Percentiles rank a stretch among this genome's conserved stretches.
Conservation (phyloP, 2,113 vertebrate species). For the Hyperoodon ampullatus region DNA sequence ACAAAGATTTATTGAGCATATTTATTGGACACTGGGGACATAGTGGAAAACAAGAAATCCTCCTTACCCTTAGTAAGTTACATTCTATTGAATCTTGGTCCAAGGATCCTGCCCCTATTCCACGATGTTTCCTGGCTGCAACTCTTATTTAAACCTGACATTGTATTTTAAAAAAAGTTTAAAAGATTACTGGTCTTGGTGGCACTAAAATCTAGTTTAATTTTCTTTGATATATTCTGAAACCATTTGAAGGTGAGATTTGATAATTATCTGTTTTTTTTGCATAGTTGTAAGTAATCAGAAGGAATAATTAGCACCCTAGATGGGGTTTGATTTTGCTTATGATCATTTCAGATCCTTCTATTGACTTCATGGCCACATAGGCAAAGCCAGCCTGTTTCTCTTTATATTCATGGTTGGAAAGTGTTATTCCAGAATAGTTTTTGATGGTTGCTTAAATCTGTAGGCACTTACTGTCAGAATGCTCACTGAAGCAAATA, state of each 20-base stretch:
- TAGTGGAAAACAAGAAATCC: background rate
- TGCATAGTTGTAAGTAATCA: background rate
- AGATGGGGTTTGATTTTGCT: slow-evolving; percentile 8
- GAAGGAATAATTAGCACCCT: background rate
- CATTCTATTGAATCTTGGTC: background rate
- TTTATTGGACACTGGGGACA: background rate
- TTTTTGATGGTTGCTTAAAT: slow-evolving; percentile 38
- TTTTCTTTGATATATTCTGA: background rate
- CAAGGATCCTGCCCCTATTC: background rate
- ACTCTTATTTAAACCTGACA: background rate
- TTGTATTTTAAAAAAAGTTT: background rate
- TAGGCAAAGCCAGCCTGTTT: background rate
- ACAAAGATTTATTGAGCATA: background rate
- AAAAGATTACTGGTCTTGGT: background rate
- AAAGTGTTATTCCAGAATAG: slow-evolving; percentile 14
- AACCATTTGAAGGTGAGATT: background rate
- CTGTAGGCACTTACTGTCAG: slow-evolving; percentile 4
- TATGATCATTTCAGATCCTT: background rate
- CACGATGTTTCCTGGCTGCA: background rate
- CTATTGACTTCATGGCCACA: background rate
- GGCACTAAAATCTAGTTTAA: background rate
- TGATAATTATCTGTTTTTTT: background rate
- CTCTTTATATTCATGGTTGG: background rate
- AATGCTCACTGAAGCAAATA: slow-evolving; percentile 36
- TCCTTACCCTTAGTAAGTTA: background rate